Evolutionary conservation across 2,797 vertebrate species (phyloP).

Genomic region (Myripristis murdjan): DNA sequence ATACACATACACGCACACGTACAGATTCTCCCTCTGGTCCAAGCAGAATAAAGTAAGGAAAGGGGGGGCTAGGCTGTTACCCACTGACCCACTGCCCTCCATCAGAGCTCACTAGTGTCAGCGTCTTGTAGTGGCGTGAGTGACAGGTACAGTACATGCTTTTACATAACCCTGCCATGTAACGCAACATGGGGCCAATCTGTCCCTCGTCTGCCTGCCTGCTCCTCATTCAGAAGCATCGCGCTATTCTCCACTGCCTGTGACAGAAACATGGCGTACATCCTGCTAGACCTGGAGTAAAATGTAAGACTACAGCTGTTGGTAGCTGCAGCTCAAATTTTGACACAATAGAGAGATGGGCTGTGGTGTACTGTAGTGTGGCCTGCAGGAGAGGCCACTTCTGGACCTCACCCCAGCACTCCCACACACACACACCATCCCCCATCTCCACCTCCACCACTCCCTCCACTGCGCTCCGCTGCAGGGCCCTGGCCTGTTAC

Average conservation of each 20-base stretch:
- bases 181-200: conserved; percentile 60
- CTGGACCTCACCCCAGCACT: neutral
- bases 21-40: neutral
- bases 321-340: conserved; percentile 18
- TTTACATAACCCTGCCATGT: conserved; percentile 67
- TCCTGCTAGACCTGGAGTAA: neutral
- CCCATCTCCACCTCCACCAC: neutral
- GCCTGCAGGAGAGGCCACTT: conserved; percentile 10
- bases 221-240: conserved; percentile 31
- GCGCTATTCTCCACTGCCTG: conserved; percentile 34
- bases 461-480: conserved; percentile 38
- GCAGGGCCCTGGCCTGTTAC: conserved; percentile 61
- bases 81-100: conserved; percentile 70
- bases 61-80: conserved; percentile 41
- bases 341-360: conserved; percentile 33
- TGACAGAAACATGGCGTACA: conserved; percentile 19
- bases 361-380: conserved; percentile 27
- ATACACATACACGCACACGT: conserved; percentile 8
- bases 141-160: conserved; percentile 59
- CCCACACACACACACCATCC: conserved; percentile 10
- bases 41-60: conserved; percentile 26
- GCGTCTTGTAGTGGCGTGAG: conserved; percentile 57
- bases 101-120: conserved; percentile 47
- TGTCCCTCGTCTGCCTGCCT: conserved; percentile 49
- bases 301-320: neutral